These are phyloP conservation scores for Tipula lateralis DNA, from an alignment of 2,888 invertebrate genomes.

Conservation along the genomic window DNA sequence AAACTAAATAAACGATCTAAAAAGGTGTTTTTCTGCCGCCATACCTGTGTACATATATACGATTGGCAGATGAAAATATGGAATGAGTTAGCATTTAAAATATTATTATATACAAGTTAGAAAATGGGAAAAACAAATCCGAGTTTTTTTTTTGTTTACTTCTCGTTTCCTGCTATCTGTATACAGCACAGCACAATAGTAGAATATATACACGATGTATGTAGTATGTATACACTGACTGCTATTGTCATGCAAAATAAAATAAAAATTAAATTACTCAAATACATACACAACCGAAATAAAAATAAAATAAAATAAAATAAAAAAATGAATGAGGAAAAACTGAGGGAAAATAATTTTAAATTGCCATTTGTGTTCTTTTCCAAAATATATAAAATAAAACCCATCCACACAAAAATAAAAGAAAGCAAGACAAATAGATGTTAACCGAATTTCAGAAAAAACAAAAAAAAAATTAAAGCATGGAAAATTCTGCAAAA, in stretches of 20 bases:
- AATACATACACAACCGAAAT: neutral
- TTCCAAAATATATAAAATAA: neutral
- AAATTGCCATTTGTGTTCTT: conserved; percentile 6
- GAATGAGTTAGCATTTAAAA: neutral
- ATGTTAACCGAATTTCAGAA: neutral
- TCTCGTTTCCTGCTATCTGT: neutral
- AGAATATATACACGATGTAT: too few species aligned
- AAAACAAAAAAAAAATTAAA: neutral
- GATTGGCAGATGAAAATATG: neutral
- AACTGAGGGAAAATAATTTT: neutral
- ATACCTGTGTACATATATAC: neutral
- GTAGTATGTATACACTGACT: neutral
- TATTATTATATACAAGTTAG: neutral
- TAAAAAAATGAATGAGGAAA: neutral
- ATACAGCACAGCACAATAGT: neutral
- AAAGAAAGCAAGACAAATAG: neutral
- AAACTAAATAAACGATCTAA: neutral
- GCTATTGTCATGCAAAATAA: neutral
- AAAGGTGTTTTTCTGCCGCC: neutral
- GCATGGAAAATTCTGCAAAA: neutral
- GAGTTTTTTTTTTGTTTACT: neutral
- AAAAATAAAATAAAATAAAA: too few species aligned
- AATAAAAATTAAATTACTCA: neutral
- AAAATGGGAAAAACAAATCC: neutral
- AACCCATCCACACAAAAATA: neutral